Percentiles rank a stretch among this genome's conserved stretches.
Conservation (phyloP, 2,888 invertebrate genomes). For the Tachina grossa region DNA sequence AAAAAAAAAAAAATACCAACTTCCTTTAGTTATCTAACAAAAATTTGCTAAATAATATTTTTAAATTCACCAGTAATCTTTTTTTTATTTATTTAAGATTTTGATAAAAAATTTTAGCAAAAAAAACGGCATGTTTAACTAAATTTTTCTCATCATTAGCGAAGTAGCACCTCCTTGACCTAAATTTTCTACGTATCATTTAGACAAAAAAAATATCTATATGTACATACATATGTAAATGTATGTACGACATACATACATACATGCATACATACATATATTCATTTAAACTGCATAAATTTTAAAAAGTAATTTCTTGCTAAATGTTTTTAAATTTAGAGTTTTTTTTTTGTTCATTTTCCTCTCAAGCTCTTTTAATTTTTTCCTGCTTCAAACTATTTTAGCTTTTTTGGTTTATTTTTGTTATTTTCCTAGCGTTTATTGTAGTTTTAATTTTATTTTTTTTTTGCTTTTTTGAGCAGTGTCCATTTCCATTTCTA, state of each 20-base stretch:
- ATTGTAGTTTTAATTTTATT: neutral
- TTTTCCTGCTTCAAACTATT: slow-evolving; percentile 8
- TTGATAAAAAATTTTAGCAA: too few species aligned
- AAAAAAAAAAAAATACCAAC: too few species aligned
- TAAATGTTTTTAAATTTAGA: neutral
- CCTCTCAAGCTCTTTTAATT: neutral
- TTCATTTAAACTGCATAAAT: slow-evolving; percentile 2
- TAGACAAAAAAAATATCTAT: neutral
- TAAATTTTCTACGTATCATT: slow-evolving; percentile 24
- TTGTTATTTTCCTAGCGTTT: neutral
- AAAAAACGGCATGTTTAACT: neutral
- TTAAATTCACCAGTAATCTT: too few species aligned
- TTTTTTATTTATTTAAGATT: too few species aligned
- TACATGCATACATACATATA: neutral
- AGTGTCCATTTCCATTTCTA: slow-evolving; percentile 62
- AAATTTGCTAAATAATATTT: too few species aligned
- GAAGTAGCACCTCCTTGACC: slow-evolving; percentile 62
- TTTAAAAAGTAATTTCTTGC: neutral
- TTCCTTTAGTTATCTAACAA: too few species aligned
- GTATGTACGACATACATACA: neutral
- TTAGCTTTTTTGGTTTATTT: neutral
- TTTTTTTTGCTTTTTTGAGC: neutral
- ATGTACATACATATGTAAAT: too few species aligned
- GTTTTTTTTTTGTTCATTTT: slow-evolving; percentile 9
- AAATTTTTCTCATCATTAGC: slow-evolving; percentile 42